Percentiles rank a stretch among this genome's conserved stretches.
phyloP scores from a whole-genome alignment of 2,797 vertebrate species.

The Ctenopoma multispine region DNA sequence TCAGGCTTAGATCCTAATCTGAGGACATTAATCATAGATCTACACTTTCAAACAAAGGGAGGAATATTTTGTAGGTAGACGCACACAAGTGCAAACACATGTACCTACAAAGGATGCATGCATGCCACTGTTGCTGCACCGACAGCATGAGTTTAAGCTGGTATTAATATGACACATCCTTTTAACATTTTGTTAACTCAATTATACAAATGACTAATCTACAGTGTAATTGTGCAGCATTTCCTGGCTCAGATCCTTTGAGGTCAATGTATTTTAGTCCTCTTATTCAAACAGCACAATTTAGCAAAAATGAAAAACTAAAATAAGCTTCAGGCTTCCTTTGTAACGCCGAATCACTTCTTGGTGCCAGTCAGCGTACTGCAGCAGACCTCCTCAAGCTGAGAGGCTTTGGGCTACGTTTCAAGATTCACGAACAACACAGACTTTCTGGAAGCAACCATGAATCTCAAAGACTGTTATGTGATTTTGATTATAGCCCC shows the following conservation, averaged over 20 bases:
- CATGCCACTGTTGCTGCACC: background rate
- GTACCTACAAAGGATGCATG: background rate
- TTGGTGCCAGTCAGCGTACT: conserved; percentile 42
- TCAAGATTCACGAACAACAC: conserved; percentile 32
- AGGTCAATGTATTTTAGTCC: conserved; percentile 49
- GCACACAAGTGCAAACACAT: conserved; percentile 8
- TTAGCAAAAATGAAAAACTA: conserved; percentile 42
- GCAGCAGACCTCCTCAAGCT: background rate
- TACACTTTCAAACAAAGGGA: conserved; percentile 43
- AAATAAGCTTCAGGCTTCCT: conserved; percentile 55
- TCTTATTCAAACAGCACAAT: conserved; percentile 46
- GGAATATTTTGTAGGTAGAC: background rate
- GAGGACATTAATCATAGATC: conserved; percentile 38
- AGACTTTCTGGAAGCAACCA: conserved; percentile 8
- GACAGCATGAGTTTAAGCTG: conserved; percentile 1
- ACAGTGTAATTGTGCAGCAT: conserved; percentile 42
- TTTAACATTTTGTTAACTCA: conserved; percentile 1
- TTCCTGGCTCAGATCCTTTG: conserved; percentile 50
- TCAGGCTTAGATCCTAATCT: conserved; percentile 30
- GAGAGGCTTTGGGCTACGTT: conserved; percentile 21
- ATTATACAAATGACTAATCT: conserved; percentile 22
- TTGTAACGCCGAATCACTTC: conserved; percentile 49
- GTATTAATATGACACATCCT: background rate
- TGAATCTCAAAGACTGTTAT: conserved; percentile 35
- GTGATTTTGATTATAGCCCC: conserved; percentile 45